Evolutionary conservation across 1,140 invertebrate species (phyloP).

Genomic region (Temnothorax longispinosus): DNA sequence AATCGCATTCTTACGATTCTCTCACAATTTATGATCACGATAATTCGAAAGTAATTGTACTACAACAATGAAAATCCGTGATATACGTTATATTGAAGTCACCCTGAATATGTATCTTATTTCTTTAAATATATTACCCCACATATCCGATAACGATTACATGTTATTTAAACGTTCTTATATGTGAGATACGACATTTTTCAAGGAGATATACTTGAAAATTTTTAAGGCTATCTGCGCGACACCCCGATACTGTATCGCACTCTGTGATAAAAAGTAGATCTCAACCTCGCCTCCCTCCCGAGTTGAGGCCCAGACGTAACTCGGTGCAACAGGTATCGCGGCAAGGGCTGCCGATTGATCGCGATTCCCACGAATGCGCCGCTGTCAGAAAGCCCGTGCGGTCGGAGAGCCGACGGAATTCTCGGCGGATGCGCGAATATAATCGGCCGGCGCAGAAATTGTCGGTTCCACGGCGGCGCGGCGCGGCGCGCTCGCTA

Average conservation of each 20-base stretch:
- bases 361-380: conserved; percentile 48
- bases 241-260: neutral
- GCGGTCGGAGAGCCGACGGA: neutral
- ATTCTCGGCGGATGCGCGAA: conserved; percentile 16
- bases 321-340: conserved; percentile 47
- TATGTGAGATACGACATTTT: neutral
- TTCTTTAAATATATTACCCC: neutral
- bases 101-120: neutral
- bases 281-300: neutral
- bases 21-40: neutral
- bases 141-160: neutral
- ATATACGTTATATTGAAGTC: neutral
- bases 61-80: neutral
- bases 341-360: conserved; percentile 20
- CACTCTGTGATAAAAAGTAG: neutral
- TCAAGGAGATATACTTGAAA: neutral
- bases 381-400: neutral
- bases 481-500: neutral
- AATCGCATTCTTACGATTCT: neutral
- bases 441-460: conserved; percentile 32
- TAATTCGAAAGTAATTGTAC: neutral
- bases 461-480: conserved; percentile 38
- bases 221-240: neutral
- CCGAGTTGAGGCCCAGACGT: neutral
- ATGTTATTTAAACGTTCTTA: neutral